Conservation (phyloP, 2,888 invertebrate genomes). For the Platycheirus rosarum region DNA sequence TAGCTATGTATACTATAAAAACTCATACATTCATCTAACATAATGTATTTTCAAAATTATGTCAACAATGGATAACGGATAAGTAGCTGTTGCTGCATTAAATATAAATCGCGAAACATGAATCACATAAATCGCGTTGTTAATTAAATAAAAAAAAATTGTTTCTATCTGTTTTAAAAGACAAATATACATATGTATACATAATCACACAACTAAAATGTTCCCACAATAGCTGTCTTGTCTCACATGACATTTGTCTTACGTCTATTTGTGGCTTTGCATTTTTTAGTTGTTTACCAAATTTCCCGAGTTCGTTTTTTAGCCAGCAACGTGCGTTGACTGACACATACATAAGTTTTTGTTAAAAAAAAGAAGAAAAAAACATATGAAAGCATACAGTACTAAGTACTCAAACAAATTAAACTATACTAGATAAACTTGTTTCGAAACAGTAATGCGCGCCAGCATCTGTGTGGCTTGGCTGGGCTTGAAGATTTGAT, state of each 20-base stretch:
- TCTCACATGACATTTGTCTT: constrained; percentile 19
- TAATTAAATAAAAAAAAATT: background rate
- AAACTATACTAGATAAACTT: no score
- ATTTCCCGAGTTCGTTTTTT: background rate
- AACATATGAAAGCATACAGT: no score
- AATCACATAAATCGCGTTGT: background rate
- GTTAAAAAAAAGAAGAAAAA: no score
- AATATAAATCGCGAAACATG: background rate
- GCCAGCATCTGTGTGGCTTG: no score
- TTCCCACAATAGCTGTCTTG: background rate
- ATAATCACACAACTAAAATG: background rate
- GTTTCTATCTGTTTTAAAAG: background rate
- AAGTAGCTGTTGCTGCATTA: background rate
- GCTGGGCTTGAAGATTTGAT: no score
- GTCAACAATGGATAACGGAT: background rate
- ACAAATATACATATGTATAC: background rate
- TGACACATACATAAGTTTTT: no score
- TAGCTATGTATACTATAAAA: background rate
- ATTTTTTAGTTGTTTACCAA: constrained; percentile 1
- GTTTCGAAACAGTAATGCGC: no score
- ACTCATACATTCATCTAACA: no score
- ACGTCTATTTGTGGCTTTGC: constrained; percentile 8
- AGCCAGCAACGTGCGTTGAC: no score
- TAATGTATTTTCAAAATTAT: background rate
- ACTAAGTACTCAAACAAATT: no score